These are phyloP conservation scores for Timema podura DNA, from an alignment of 2,888 invertebrate species.

Conservation along the genomic window DNA sequence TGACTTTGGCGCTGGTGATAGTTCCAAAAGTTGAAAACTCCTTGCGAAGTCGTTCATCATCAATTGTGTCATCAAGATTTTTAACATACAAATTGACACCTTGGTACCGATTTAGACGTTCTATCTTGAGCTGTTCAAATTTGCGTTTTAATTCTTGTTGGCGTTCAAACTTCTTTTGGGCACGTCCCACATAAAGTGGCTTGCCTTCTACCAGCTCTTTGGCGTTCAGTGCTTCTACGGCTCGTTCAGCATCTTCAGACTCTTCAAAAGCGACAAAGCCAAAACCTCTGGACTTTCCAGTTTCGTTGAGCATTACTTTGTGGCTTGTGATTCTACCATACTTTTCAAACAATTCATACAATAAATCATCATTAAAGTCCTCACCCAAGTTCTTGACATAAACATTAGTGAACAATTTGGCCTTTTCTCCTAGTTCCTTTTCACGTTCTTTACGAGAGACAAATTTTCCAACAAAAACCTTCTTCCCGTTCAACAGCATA, in stretches of 20 bases:
- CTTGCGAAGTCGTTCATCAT: constrained; percentile 59
- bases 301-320: constrained; percentile 87
- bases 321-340: constrained; percentile 90
- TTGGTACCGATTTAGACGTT: constrained; percentile 67
- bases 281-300: constrained; percentile 94
- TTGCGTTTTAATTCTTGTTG: constrained; percentile 83
- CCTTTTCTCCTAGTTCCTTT: constrained; percentile 93
- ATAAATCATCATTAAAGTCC: constrained; percentile 84
- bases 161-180: constrained; percentile 97
- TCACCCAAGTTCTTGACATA: constrained; percentile 99
- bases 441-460: constrained; percentile 97
- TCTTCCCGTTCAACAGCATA: constrained; percentile 98
- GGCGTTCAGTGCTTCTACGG: constrained; percentile 86
- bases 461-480: constrained; percentile 95
- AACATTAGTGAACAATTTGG: constrained; percentile 80
- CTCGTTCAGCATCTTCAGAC: constrained; percentile 91
- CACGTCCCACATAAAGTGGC: constrained; percentile 91
- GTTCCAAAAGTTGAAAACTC: constrained; percentile 63
- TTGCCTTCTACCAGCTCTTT: constrained; percentile 83
- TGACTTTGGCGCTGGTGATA: constrained; percentile 69
- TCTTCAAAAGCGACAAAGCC: constrained; percentile 98
- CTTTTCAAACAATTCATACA: constrained; percentile 86
- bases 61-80: constrained; percentile 65
- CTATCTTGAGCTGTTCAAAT: constrained; percentile 69
- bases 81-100: constrained; percentile 72